phyloP scores from a whole-genome alignment of 2,888 invertebrate species.

The Augochlorella aurata region DNA sequence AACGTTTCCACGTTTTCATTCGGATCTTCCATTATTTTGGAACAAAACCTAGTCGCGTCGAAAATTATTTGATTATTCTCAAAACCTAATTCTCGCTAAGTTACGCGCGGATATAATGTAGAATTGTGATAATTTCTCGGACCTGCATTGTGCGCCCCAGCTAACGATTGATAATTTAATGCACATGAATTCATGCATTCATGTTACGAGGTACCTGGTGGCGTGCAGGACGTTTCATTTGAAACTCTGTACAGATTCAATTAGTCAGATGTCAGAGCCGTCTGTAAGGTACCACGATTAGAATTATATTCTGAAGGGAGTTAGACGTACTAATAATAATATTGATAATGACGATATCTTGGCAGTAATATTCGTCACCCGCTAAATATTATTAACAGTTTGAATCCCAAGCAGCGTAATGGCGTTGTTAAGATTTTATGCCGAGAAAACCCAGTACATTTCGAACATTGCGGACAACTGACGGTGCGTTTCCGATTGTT shows the following conservation, averaged over 20 bases:
- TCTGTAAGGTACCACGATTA: slow-evolving; percentile 19
- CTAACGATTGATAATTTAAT: slow-evolving; percentile 4
- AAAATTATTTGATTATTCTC: neutral
- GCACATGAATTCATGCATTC: slow-evolving; percentile 16
- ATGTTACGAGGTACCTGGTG: neutral
- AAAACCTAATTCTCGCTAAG: neutral
- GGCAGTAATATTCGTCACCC: neutral
- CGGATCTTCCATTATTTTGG: no score
- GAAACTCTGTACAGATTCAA: slow-evolving; percentile 41
- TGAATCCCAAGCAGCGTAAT: no score
- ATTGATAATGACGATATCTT: slow-evolving; percentile 10
- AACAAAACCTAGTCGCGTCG: no score
- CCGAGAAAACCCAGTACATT: no score
- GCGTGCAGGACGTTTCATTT: slow-evolving; percentile 36
- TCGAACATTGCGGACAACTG: no score
- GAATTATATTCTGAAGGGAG: slow-evolving; percentile 15
- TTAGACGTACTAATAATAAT: slow-evolving; percentile 26
- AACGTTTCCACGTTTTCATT: no score
- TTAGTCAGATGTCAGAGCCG: slow-evolving; percentile 48
- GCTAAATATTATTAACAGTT: neutral
- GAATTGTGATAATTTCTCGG: neutral
- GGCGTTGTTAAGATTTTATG: no score
- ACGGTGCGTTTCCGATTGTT: no score
- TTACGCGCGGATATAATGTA: no score
- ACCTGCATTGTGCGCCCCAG: neutral